Conservation (phyloP, 2,113 vertebrate genomes). For the Todiramphus chloris region DNA sequence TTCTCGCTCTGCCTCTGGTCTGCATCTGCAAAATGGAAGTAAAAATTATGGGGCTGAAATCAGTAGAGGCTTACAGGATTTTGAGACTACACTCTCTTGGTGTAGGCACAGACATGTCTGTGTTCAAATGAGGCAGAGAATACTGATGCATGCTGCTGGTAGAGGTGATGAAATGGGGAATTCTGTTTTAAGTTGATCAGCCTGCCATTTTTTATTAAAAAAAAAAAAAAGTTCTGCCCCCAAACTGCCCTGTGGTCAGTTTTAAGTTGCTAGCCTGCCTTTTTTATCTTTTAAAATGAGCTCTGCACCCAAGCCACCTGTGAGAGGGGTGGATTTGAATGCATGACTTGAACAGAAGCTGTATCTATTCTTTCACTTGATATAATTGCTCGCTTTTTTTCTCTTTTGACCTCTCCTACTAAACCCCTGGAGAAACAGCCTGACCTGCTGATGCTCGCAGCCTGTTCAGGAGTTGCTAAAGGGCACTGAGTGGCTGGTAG, state of each 20-base stretch:
- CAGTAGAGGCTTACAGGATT: background rate
- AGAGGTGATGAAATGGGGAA: background rate
- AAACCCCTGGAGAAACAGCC: background rate
- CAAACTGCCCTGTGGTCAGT: background rate
- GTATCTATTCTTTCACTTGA: background rate
- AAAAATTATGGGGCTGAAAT: background rate
- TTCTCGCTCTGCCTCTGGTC: background rate
- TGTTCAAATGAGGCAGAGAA: background rate
- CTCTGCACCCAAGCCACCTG: background rate
- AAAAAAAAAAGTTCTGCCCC: background rate
- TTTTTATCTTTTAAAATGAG: background rate
- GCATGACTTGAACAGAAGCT: background rate
- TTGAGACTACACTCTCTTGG: fast-evolving
- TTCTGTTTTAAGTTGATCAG: background rate
- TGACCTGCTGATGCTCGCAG: background rate
- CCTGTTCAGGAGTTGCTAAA: background rate
- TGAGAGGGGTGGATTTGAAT: background rate
- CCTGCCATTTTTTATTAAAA: background rate
- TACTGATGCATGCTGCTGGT: background rate
- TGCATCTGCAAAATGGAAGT: background rate
- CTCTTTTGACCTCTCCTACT: background rate
- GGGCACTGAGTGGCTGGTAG: background rate
- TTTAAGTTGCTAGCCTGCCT: background rate
- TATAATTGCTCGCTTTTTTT: background rate
- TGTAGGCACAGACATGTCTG: background rate